Evolutionary conservation across 2,113 vertebrate genomes (phyloP), one percentile per base, ranked within the genome.

Genomic region (Fulmarus glacialis): DNA sequence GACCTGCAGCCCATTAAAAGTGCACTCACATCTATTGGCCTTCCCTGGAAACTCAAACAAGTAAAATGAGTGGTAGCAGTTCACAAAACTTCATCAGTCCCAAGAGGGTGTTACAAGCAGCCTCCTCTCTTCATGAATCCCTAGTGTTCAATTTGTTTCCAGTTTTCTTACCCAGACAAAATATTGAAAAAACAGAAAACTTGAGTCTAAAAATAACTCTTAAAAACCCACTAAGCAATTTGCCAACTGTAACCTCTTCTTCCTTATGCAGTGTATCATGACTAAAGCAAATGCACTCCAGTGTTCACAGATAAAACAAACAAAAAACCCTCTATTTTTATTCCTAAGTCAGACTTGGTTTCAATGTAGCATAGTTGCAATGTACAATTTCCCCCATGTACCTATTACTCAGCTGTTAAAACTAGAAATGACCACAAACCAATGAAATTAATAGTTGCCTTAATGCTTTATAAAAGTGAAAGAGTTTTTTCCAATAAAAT

Each of bases 171-270:
- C 47, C 63, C 79, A 78, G 85, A 90, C 22, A 59, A 77, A 96
- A 82, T 66, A 82, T 1, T 91, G 56, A 90, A 93, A 77, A 82
- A 90, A 42, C 58, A 94, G 67, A 93, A 86, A 93, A 47, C 32
- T 45, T 34, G 13, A 89, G 50, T 59, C 79, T 95, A 93, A 93
- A 96, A 95, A 96, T 93, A 97, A 78, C 88, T 83, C 55, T 86
- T 80, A 62, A 83, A 62, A 83, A 62, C 23, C 63, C 2, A 1
- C 79, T 80, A 75, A 92, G 86, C 34, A 89, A 43, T 45, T 71
- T 79, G 86, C n/a, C 56, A 81, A 64, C 56, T 79, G 52, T 34
- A 87, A 74, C 52, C n/a, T 92, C 80, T 75, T 87, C 63, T 55
- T 92, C 52, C 42, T 80, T 82, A 64, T 19, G 27, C 56, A 79